Conservation (phyloP, 2,888 invertebrate species). For the Orchestes rusci region DNA sequence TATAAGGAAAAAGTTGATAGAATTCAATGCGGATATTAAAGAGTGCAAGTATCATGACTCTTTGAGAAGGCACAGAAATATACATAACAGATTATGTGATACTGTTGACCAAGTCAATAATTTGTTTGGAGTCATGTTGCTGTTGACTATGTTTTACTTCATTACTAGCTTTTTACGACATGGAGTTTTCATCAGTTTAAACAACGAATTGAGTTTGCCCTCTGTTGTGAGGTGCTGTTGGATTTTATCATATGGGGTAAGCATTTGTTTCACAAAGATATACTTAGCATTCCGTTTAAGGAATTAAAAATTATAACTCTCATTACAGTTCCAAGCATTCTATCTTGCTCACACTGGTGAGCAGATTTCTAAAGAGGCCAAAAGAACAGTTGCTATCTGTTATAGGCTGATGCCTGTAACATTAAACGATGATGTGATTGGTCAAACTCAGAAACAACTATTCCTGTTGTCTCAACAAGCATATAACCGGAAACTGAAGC, state of each 20-base stretch:
- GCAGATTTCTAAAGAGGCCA: slow-evolving; percentile 9
- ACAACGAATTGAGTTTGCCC: background rate
- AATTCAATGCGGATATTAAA: slow-evolving; percentile 8
- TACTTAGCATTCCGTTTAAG: no score
- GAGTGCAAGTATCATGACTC: background rate
- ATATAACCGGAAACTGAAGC: slow-evolving; percentile 3
- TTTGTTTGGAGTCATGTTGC: slow-evolving; percentile 10
- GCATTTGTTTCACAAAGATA: no score
- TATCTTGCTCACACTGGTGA: slow-evolving; percentile 16
- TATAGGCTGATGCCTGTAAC: slow-evolving; percentile 10
- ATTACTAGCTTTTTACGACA: slow-evolving; percentile 18
- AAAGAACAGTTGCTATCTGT: slow-evolving; percentile 11
- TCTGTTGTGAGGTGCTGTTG: slow-evolving; percentile 8
- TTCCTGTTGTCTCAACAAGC: slow-evolving; percentile 13
- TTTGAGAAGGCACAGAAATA: background rate
- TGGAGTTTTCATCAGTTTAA: slow-evolving; percentile 13
- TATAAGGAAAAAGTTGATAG: slow-evolving; percentile 2
- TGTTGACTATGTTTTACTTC: slow-evolving; percentile 11
- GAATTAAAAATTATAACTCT: background rate
- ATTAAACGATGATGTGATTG: background rate
- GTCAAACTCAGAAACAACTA: slow-evolving; percentile 3
- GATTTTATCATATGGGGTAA: slow-evolving; percentile 17
- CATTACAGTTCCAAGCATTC: slow-evolving; percentile 15
- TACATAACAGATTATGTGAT: slow-evolving; percentile 16
- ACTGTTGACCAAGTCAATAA: slow-evolving; percentile 10